Base-by-base conservation (phyloP, 1,140 invertebrate species). In the Galleria mellonella region DNA sequence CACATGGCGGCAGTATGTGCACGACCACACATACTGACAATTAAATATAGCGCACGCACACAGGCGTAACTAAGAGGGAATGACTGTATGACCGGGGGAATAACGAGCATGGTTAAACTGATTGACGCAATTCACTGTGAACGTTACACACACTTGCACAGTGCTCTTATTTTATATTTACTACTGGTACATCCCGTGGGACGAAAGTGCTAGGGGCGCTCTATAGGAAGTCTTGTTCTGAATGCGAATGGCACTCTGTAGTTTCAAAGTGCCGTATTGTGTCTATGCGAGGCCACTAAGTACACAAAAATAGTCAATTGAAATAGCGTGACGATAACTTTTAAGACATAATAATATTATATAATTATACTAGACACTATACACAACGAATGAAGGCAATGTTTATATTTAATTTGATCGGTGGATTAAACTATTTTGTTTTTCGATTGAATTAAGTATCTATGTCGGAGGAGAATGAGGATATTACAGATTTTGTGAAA, bases 21-120 rank as follows among this genome's bases (percentile, higher is more conserved):
- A 56, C 51, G 58, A 60, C 62, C 64, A 63, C 71, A 75, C 65
- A 70, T 61, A 66, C 47, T 36, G 58, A 52, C 60, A 68, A 62
- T 73, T 76, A 82, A 69, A 81, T 81, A 82, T 83, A 79, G 75
- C 63, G 43, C 71, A 73, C 75, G 7, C 71, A 72, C 63, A 76
- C 72, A 66, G 45, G 10, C 32, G 44, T 36, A 49, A 30, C 28
- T 9, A 43, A 42, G 47, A 64, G 68, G 63, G 66, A 71, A 62
- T 70, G 67, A 68, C 62, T 68, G 55, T 70, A 66, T 62, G 66
- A 57, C 67, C 62, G 57, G 62, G 64, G 72, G 67, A 74, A 69
- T 72, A 72, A 67, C 68, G 62, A 67, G 61, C 52, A 59, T 67
- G 62, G 63, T 74, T 72, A 63, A 67, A 68, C 53, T 64, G 71